Evolutionary conservation across 2,113 vertebrate genomes (phyloP), one percentile per base, ranked within the genome.

Genomic region (Tursiops truncatus): DNA sequence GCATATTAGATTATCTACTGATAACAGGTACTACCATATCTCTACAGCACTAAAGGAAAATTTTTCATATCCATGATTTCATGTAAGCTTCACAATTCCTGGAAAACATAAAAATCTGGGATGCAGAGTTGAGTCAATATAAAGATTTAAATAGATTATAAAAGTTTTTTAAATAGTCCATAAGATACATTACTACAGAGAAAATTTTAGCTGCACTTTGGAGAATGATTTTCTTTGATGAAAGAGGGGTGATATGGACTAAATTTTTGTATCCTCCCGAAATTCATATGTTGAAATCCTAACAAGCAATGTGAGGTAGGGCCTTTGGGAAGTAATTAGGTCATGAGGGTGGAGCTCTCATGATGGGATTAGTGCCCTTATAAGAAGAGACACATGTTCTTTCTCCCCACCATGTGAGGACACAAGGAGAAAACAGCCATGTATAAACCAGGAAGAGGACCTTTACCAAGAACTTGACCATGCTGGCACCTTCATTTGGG

Each of bases 81-180:
- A 91, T 41, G 11, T 38, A 89, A 67, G 2, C 20, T 6, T 47
- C 58, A 87, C 1, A 80, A 68, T 76, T 73, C 88, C 50, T 65
- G 58, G 62, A 94, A 82, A 92, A 91, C n/a, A 53, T n/a, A 74
- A 95, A 94, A 92, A 91, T 44, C 47, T 83, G 21, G 26, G 44
- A 62, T 93, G 53, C 44, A 26, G 70, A 47, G 25, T 60, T 86
- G 31, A 58, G 41, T 76, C 73, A 83, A 94, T 74, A 67, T 47
- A 93, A 79, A 84, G 41, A 80, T 41, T 58, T 70, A 88, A 31
- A 86, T 36, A 28, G 4, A 80, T 5, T 26, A 20, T 12, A 85
- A 47, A 38, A 56, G 33, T 20, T 21, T 77, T 33, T 77, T 6
- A 1, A 60, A n/a, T 77, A 50, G 60, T 50, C 13, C n/a, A 4